Percentiles rank a stretch among this genome's conserved stretches.
Evolutionary conservation across 2,113 vertebrate genomes (phyloP).

Genomic region (Crotalus helleri): DNA sequence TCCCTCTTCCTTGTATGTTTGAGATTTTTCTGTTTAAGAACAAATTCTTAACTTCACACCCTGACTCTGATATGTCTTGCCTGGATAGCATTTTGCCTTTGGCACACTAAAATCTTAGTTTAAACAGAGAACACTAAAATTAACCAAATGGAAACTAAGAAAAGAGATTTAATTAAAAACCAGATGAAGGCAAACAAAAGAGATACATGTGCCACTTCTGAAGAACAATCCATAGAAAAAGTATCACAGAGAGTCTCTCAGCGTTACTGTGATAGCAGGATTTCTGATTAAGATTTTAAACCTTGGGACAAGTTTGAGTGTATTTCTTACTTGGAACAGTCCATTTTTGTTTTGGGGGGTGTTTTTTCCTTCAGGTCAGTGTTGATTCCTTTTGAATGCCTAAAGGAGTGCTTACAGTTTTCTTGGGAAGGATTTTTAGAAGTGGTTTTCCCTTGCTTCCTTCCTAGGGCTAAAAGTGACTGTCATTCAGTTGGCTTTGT

Average conservation of each 20-base stretch:
- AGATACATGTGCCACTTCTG: background rate
- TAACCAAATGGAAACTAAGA: background rate
- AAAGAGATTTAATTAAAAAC: background rate
- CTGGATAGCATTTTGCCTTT: background rate
- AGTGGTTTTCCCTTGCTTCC: background rate
- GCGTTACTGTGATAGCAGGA: background rate
- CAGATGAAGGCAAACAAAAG: background rate
- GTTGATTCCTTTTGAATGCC: background rate
- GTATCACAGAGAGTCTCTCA: background rate
- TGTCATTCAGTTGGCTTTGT: background rate
- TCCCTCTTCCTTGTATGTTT: background rate
- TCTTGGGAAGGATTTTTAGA: background rate
- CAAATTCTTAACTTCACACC: background rate
- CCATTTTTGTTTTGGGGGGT: background rate
- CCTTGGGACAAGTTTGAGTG: background rate
- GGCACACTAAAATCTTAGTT: background rate
- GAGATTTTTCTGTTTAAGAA: background rate
- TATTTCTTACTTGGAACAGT: background rate
- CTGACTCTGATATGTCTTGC: background rate
- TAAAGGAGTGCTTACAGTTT: background rate
- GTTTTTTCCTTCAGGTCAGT: background rate
- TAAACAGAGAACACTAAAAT: background rate
- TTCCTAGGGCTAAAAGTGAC: background rate
- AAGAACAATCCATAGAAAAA: background rate
- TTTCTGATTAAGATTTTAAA: background rate